Evolutionary conservation across 2,888 invertebrate species (phyloP).

Genomic region (Acanthoscelides obtectus): DNA sequence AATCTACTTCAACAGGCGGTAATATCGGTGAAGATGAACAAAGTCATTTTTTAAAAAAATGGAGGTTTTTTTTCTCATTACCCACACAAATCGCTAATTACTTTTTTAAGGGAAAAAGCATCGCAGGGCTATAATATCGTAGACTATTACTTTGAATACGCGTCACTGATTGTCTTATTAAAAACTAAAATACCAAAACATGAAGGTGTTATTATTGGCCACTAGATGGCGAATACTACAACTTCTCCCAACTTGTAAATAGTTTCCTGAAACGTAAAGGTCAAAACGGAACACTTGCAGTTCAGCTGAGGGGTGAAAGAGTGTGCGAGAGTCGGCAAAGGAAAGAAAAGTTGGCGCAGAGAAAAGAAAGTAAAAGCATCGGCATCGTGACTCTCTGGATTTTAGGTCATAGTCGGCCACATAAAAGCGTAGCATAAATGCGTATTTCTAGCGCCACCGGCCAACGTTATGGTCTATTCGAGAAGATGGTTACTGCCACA

Average conservation of each 20-base stretch:
- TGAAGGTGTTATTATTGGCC: too few species aligned
- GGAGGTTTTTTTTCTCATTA: too few species aligned
- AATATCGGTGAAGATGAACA: too few species aligned
- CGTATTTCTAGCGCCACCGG: constrained; percentile 23
- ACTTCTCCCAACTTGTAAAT: not conserved
- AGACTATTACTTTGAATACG: too few species aligned
- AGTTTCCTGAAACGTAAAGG: not conserved
- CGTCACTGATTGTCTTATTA: too few species aligned
- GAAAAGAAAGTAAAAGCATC: constrained; percentile 30
- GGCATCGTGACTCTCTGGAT: constrained; percentile 29
- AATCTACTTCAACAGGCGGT: too few species aligned
- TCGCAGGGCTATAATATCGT: too few species aligned
- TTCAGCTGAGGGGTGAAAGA: not conserved
- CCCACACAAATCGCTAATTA: too few species aligned
- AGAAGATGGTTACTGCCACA: not conserved
- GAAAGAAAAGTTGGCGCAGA: not conserved
- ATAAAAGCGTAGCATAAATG: constrained; percentile 34
- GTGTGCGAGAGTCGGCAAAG: not conserved
- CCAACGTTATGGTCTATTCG: not conserved
- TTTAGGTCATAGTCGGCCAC: constrained; percentile 34
- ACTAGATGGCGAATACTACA: not conserved
- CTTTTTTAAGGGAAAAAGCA: too few species aligned
- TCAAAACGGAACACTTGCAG: not conserved
- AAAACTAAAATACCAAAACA: too few species aligned
- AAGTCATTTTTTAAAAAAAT: too few species aligned